phyloP scores from a whole-genome alignment of 1,140 invertebrate genomes.

The Aricia agestis region DNA sequence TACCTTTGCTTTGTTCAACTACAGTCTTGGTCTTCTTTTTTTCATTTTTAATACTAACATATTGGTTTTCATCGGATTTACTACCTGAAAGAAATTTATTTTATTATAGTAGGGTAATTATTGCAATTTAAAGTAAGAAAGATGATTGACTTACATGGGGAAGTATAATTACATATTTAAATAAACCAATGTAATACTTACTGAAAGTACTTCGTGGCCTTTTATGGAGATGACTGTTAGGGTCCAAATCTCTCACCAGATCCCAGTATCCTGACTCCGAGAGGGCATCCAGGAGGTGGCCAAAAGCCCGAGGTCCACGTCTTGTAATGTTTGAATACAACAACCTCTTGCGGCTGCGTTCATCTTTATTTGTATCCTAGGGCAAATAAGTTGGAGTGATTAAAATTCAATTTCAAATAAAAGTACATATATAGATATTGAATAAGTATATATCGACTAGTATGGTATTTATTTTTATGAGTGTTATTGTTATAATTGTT shows the following conservation, averaged over 20 bases:
- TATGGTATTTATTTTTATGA: too few species aligned
- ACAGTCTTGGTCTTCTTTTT: conserved; percentile 45
- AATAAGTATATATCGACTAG: too few species aligned
- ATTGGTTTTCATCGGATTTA: conserved; percentile 35
- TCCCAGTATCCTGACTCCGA: conserved; percentile 63
- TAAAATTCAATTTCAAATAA: too few species aligned
- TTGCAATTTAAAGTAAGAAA: too few species aligned
- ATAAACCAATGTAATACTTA: neutral
- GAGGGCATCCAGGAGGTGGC: conserved; percentile 55
- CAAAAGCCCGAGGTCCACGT: conserved; percentile 66
- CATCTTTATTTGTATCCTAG: conserved; percentile 47
- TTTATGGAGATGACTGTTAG: conserved; percentile 42
- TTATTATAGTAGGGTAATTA: neutral
- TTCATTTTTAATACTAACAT: conserved; percentile 44
- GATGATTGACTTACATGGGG: too few species aligned
- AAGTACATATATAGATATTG: too few species aligned
- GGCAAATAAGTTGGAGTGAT: conserved; percentile 15
- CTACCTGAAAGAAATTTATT: conserved; percentile 27
- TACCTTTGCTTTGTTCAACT: conserved; percentile 42
- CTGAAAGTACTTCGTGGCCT: neutral
- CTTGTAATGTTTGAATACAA: conserved; percentile 54
- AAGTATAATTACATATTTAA: too few species aligned
- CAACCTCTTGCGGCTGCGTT: conserved; percentile 44
- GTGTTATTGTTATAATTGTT: too few species aligned
- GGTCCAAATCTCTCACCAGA: conserved; percentile 54